Evolutionary conservation across 1,140 invertebrate genomes (phyloP).

Genomic region (Conus betulinus): DNA sequence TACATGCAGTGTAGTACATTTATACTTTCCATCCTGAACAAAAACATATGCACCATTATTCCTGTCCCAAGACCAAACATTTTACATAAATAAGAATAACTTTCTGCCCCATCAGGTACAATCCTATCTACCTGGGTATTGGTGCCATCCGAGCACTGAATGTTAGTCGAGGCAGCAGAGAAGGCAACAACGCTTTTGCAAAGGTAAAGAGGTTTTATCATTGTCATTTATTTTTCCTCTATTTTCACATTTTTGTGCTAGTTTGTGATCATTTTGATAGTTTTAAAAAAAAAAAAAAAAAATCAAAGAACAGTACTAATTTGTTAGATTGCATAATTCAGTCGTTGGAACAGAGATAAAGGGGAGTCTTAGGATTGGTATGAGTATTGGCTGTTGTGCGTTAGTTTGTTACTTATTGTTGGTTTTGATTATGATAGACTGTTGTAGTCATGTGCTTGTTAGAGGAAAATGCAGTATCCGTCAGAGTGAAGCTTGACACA

Average conservation of each 20-base stretch:
- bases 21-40: slow-evolving; percentile 10
- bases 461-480: too few relatives aligned
- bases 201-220: slow-evolving; percentile 64
- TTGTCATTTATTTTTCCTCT: too few relatives aligned
- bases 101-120: slow-evolving; percentile 63
- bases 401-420: too few relatives aligned
- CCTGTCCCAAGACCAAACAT: not conserved
- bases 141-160: slow-evolving; percentile 69
- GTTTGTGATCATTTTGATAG: not conserved
- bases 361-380: too few relatives aligned
- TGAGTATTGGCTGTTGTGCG: too few relatives aligned
- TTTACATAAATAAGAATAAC: not conserved
- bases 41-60: slow-evolving; percentile 19
- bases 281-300: not conserved
- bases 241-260: slow-evolving; percentile 11
- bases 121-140: slow-evolving; percentile 72
- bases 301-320: not conserved
- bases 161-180: slow-evolving; percentile 74
- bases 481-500: too few relatives aligned
- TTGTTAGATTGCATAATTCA: too few relatives aligned
- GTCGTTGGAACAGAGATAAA: too few relatives aligned
- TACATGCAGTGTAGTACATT: not conserved
- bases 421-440: too few relatives aligned
- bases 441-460: too few relatives aligned
- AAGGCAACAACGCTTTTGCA: slow-evolving; percentile 77